Evolutionary conservation across 2,888 invertebrate genomes (phyloP).

Genomic region (Apotomis betuletana): DNA sequence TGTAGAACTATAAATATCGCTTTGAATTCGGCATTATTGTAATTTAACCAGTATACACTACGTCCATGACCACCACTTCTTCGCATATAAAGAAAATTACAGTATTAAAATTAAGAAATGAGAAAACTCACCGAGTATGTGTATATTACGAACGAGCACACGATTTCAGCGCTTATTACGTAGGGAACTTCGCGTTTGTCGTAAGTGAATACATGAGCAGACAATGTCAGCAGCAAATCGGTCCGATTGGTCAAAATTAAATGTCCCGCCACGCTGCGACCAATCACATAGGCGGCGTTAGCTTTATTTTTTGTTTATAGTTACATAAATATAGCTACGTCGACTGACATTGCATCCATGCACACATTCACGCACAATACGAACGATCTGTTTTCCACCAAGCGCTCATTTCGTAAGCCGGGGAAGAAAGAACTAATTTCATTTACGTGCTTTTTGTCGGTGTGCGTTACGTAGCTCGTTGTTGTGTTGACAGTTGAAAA

Average conservation of each 20-base stretch:
- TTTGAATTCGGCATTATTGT: constrained; percentile 46
- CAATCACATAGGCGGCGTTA: constrained; percentile 66
- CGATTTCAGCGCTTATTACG: constrained; percentile 84
- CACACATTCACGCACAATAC: constrained; percentile 63
- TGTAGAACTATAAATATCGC: constrained; percentile 72
- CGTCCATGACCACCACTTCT: constrained; percentile 40
- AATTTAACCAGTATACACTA: constrained; percentile 33
- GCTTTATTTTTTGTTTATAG: constrained; percentile 83
- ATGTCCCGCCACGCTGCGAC: constrained; percentile 70
- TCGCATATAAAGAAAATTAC: constrained; percentile 45
- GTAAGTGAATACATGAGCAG: constrained; percentile 70
- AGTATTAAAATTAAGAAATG: constrained; percentile 55
- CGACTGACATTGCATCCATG: constrained; percentile 60
- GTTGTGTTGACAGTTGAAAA: constrained; percentile 41
- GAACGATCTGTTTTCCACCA: constrained; percentile 60
- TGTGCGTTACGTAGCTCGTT: constrained; percentile 31
- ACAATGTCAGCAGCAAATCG: constrained; percentile 65
- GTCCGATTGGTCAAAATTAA: constrained; percentile 74
- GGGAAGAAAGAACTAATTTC: constrained; percentile 43
- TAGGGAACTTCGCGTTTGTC: constrained; percentile 77
- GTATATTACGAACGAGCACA: constrained; percentile 77
- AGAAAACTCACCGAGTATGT: constrained; percentile 74
- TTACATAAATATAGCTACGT: constrained; percentile 65
- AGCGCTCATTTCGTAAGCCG: constrained; percentile 45
- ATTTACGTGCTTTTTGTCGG: constrained; percentile 37